Base-by-base conservation (phyloP, 2,113 vertebrate genomes). In the Motacilla tschutschensis region DNA sequence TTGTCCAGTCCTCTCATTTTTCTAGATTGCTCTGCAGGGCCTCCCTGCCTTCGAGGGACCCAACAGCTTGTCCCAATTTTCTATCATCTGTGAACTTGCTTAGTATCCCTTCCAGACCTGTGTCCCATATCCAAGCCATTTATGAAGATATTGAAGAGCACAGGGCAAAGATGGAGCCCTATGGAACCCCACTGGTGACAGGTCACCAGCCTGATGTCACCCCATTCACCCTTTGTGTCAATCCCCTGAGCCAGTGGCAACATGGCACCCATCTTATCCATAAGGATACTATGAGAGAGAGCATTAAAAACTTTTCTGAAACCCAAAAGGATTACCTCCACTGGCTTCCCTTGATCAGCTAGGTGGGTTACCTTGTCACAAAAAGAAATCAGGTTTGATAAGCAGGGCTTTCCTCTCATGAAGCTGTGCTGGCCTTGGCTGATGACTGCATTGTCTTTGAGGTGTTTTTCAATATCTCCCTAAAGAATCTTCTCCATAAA, bases 21-120 rank as follows among this genome's bases (percentile, higher is more conserved):
- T 33, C n/a, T 33, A 20, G 53, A 55, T 21, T n/a, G 31, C 51
- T 54, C 26, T 50, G 26, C 35, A 50, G 64, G 29, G 29, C 21
- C 29, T 41, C 21, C 4, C 12, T n/a, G 21, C 36, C 12, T 70
- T 41, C 0, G 0, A 9, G 9, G 13, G 16, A 54, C 9, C 33
- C 50, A 54, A 16, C 9, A 55, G 12, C 4, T 71, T 1, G 0
- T 33, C 12, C 29, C 6, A 12, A 3, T 20, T 53, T 33, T 43
- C 9, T 26, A n/a, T 33, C 8, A 41, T 53, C 5, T 41, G 29
- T 19, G 29, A 41, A 33, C 9, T 28, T 43, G 13, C 4, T 44
- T 12, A 14, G 3, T 22, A 35, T 29, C 8, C 14, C 8, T 72
- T 72, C n/a, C 25, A 57, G 31, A 20, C 22, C 22, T 33, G 28